Base-by-base conservation (phyloP, 2,888 invertebrate species). In the Exephanes ischioxanthus region DNA sequence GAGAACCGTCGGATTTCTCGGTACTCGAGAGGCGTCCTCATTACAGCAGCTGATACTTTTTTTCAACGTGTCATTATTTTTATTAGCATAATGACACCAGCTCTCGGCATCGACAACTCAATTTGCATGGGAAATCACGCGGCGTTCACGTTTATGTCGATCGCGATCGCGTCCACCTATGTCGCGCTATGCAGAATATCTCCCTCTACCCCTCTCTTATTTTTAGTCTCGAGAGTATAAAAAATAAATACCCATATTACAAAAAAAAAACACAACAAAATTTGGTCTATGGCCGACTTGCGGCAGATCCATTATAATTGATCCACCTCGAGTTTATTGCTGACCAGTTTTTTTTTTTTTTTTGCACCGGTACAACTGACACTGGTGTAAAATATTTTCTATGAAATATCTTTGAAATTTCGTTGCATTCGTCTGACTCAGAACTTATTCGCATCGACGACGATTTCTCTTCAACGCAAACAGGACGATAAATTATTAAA, bases 51-150 rank as follows among this genome's bases (percentile, higher is more conserved):
- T 90, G 91, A 89, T 89, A 89, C 80, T 89, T 89, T 84, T 89
- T 84, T 87, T 89, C 89, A 88, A 89, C 88, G 89, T 89, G 89
- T 89, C 90, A 91, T 91, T 91, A 91, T 89, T 91, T 91, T 91
- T 90, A 92, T 92, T 92, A 92, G 91, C 92, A 92, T 92, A 92
- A 92, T 92, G 91, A 91, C 91, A 91, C 91, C 88, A 89, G 89
- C 72, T 72, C 72, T 72, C 33, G 26, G 83, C 72, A 80, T 85
- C 83, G 83, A 92, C 92, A 91, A 91, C 91, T 92, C 90, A 91
- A 92, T 92, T 92, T 92, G 92, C 92, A 92, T 92, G 90, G 89
- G 89, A 92, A 92, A 92, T 92, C 90, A 91, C 89, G 90, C 89
- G 86, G 84, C 75, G 55, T 61, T 80, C 72, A 22, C 80, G 80